Percentiles rank a stretch among this genome's conserved stretches.
Conservation (phyloP, 2,888 invertebrate genomes). For the Rhingia rostrata region DNA sequence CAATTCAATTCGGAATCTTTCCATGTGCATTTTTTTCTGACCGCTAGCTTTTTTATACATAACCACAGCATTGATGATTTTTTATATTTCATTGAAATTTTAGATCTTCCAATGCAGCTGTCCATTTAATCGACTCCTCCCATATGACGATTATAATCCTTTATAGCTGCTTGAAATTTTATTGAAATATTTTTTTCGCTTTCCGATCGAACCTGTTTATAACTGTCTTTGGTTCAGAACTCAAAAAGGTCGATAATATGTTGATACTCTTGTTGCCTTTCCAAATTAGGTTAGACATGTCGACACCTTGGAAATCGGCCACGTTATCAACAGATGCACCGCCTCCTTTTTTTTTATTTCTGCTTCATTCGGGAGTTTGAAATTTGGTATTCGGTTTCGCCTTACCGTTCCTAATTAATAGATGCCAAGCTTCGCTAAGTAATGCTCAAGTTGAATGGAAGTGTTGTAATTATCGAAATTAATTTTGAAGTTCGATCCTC, state of each 20-base stretch:
- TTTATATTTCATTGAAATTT: too few relatives aligned
- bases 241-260: background rate
- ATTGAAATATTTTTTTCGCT: background rate
- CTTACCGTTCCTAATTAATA: too few relatives aligned
- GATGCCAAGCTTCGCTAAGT: background rate
- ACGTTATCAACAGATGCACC: constrained; percentile 4
- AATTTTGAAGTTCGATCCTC: background rate
- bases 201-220: constrained; percentile 2
- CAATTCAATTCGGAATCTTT: too few relatives aligned
- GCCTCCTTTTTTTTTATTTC: background rate
- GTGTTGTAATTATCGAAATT: constrained; percentile 1
- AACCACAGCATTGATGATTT: too few relatives aligned
- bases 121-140: too few relatives aligned
- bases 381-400: too few relatives aligned
- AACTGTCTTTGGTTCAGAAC: background rate
- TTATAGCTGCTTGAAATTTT: background rate
- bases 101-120: too few relatives aligned
- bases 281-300: constrained; percentile 3
- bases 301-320: constrained; percentile 3
- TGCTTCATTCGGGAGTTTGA: constrained; percentile 3
- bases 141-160: constrained; percentile 1
- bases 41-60: too few relatives aligned
- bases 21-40: too few relatives aligned
- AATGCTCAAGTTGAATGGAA: constrained; percentile 12
- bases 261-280: background rate